These are phyloP conservation scores for Craniophora ligustri DNA, from an alignment of 2,888 invertebrate species.

Conservation along the genomic window DNA sequence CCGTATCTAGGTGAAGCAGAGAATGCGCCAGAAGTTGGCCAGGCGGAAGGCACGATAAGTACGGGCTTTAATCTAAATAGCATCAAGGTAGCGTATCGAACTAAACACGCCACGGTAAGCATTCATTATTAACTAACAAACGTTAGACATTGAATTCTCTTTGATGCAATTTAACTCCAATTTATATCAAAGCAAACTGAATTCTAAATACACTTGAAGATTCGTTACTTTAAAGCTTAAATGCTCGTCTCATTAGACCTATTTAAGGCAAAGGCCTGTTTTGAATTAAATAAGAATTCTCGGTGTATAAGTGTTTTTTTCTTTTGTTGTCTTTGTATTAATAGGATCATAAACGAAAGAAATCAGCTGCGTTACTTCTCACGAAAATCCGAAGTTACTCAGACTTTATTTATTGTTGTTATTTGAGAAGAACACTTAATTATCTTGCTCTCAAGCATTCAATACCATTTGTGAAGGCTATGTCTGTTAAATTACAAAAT, in stretches of 20 bases:
- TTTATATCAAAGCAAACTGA: constrained; percentile 23
- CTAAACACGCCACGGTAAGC: constrained; percentile 65
- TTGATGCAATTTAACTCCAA: constrained; percentile 37
- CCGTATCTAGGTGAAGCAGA: constrained; percentile 62
- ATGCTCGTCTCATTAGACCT: not conserved
- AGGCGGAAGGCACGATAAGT: constrained; percentile 82
- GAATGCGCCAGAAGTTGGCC: constrained; percentile 72
- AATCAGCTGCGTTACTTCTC: constrained; percentile 19
- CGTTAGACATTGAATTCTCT: constrained; percentile 42
- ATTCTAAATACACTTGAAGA: constrained; percentile 12
- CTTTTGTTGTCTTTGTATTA: constrained; percentile 10
- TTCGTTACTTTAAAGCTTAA: constrained; percentile 9
- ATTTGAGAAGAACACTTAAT: constrained; percentile 30
- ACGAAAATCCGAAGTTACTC: constrained; percentile 17
- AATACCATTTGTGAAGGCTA: constrained; percentile 5
- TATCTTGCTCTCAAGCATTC: constrained; percentile 17
- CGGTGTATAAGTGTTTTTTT: constrained; percentile 5
- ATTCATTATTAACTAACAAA: constrained; percentile 52
- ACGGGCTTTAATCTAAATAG: constrained; percentile 84
- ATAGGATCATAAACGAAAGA: constrained; percentile 18
- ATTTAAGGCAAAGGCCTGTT: no score
- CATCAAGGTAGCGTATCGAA: constrained; percentile 69
- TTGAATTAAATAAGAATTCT: not conserved
- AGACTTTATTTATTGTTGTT: constrained; percentile 21
- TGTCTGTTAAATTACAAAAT: not conserved